These are phyloP conservation scores for Lottia scabra DNA, from an alignment of 2,888 invertebrate species.

Conservation along the genomic window DNA sequence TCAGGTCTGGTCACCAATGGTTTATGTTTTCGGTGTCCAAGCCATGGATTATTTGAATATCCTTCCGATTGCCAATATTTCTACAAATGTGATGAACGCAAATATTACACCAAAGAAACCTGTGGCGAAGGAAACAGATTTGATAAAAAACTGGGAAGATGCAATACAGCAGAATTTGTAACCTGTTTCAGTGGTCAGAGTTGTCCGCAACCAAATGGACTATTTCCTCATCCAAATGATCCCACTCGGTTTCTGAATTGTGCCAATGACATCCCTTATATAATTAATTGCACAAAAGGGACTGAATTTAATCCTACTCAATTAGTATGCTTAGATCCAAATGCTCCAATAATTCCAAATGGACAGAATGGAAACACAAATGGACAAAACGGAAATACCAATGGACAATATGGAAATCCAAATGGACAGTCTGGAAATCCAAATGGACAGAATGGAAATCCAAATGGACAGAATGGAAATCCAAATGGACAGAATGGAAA, in stretches of 20 bases:
- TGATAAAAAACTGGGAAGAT: background rate
- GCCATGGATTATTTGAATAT: background rate
- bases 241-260: background rate
- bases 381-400: background rate
- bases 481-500: background rate
- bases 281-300: background rate
- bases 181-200: background rate
- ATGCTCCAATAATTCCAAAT: background rate
- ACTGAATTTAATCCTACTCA: background rate
- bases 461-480: background rate
- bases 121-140: background rate
- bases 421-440: background rate
- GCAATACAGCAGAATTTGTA: background rate
- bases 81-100: background rate
- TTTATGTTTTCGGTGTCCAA: background rate
- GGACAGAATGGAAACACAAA: background rate
- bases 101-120: background rate
- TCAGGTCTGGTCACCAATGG: background rate
- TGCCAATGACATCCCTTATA: background rate
- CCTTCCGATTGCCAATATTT: background rate
- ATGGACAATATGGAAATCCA: background rate
- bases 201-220: background rate
- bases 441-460: background rate
- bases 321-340: background rate
- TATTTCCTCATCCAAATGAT: background rate